Evolutionary conservation across 2,797 vertebrate genomes (phyloP).

Genomic region (Anguilla anguilla): DNA sequence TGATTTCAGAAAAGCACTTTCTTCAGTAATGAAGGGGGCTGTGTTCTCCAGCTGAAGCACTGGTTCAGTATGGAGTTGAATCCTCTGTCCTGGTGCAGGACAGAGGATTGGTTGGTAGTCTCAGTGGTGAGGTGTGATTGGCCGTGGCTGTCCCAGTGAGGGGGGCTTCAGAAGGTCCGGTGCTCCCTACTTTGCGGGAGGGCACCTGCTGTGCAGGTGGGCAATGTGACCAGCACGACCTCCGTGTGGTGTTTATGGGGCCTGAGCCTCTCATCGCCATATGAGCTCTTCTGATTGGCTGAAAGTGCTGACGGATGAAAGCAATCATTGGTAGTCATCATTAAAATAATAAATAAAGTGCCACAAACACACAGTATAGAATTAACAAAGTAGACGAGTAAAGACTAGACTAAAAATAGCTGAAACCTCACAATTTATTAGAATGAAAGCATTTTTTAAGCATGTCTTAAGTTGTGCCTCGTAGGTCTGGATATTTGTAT

Average conservation of each 20-base stretch:
- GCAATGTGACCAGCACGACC: neutral
- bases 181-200: neutral
- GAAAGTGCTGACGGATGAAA: neutral
- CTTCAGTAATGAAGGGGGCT: too few species aligned
- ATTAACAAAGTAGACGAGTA: neutral
- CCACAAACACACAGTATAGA: neutral
- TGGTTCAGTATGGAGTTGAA: too few species aligned
- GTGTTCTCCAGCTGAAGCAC: too few species aligned
- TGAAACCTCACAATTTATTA: neutral
- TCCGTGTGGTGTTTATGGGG: neutral
- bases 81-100: too few species aligned
- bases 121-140: neutral
- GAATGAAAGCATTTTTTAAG: neutral
- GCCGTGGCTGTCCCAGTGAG: neutral
- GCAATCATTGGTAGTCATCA: neutral
- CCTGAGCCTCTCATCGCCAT: neutral
- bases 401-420: neutral
- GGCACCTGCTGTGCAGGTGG: neutral
- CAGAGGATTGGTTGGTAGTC: too few species aligned
- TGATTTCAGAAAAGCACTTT: too few species aligned
- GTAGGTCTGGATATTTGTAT: neutral
- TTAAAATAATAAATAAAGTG: neutral
- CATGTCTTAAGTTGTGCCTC: neutral
- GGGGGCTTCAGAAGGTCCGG: neutral
- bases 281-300: neutral